Evolutionary conservation across 1,140 invertebrate species (phyloP).

Genomic region (Zaprionus lachaisei): DNA sequence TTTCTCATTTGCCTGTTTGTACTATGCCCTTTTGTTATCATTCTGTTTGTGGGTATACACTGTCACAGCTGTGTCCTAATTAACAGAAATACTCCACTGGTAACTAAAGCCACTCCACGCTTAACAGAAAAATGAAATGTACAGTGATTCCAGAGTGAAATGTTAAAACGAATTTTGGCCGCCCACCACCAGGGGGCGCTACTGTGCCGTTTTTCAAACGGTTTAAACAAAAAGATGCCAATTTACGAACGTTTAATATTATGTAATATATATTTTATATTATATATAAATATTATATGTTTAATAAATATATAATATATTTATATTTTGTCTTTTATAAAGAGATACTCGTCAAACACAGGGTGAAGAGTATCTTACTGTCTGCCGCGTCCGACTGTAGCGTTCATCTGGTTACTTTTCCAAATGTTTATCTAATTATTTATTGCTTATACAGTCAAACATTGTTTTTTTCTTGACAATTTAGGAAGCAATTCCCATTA

Average conservation of each 20-base stretch:
- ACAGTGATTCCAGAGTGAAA: no score
- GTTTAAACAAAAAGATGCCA: no score
- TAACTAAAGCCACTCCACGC: background rate
- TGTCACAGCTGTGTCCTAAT: background rate
- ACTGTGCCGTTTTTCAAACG: no score
- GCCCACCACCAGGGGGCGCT: no score
- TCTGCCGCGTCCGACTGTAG: no score
- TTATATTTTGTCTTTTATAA: no score
- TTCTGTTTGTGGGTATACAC: constrained; percentile 24
- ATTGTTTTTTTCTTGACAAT: constrained; percentile 42
- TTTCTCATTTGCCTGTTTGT: constrained; percentile 50
- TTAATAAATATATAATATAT: no score
- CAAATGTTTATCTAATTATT: constrained; percentile 34
- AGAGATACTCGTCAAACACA: background rate
- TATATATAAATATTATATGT: no score
- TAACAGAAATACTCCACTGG: constrained; percentile 3
- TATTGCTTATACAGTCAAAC: constrained; percentile 25
- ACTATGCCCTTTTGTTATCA: constrained; percentile 71
- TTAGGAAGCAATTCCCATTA: constrained; percentile 65
- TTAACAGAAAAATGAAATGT: background rate
- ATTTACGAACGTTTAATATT: no score
- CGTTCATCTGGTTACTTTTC: background rate
- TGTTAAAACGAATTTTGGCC: no score
- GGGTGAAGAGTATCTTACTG: background rate
- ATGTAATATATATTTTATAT: no score